Evolutionary conservation across 2,797 vertebrate genomes (phyloP), one percentile per base, ranked within the genome.

Genomic region (Malacoraja senta): DNA sequence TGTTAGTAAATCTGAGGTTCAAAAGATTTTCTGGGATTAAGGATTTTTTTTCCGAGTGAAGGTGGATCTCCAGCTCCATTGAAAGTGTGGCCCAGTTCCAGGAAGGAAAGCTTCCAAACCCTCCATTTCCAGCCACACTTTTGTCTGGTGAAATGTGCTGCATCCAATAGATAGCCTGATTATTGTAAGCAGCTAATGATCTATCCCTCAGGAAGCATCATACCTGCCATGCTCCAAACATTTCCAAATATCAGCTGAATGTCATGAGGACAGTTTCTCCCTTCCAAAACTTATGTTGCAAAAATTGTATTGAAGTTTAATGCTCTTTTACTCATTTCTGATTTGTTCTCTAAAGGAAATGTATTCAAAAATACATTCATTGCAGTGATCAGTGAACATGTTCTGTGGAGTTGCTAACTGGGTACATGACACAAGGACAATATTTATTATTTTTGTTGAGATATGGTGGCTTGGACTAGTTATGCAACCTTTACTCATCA

Each of bases 291-390:
- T 44, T 10, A 29, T 1, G 68, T 91, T 91, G 71, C 38, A 74
- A 91, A 76, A 74, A 74, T 91, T 91, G 2, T 74, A 74, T 74
- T 91, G 3, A 53, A 91, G 4, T 91, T 74, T 72, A 44, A 53
- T 76, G 6, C 21, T 21, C 24, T 44, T 74, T 74, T 76, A 76
- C 26, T 38, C 44, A 91, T 74, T 91, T 74, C 65, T 72, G 88
- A 12, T 68, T 26, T 91, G 29, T 26, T 91, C 38, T 68, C 7
- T 26, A 91, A 8, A 91, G 65, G 10, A 58, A 35, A 3, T 24
- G 72, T 90, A n/a, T 68, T 91, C 68, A 44, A 91, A 44, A 44
- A 44, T 44, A 91, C 8, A 38, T 91, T 91, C 35, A 74, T 74
- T 53, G 90, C 38, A 35, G 15, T 32, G n/a, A 9, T 17, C 15